Evolutionary conservation across 2,797 vertebrate species (phyloP).

Genomic region (Dicrostonyx torquatus): DNA sequence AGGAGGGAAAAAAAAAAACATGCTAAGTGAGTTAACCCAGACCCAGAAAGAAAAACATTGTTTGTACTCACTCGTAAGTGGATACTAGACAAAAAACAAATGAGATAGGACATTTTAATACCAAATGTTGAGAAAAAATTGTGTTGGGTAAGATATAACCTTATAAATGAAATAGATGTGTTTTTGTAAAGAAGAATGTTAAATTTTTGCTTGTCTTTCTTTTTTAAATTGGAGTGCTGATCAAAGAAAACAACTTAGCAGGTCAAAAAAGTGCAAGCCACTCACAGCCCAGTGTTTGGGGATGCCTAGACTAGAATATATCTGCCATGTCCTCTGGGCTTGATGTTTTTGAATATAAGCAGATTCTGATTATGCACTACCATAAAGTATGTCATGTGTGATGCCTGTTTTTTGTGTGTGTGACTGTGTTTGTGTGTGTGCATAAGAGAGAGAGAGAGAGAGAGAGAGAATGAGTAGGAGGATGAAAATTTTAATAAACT

Average conservation of each 20-base stretch:
- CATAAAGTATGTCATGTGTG: neutral
- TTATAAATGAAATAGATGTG: conserved; percentile 49
- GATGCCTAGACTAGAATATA: neutral
- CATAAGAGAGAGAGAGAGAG: no score
- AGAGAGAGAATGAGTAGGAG: neutral
- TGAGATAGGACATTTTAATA: conserved; percentile 23
- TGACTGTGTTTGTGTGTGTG: neutral
- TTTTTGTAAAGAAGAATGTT: conserved; percentile 29
- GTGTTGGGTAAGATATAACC: neutral
- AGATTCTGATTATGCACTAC: conserved; percentile 33
- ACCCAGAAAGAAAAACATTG: no score
- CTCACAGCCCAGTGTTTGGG: neutral
- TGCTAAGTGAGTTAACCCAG: no score
- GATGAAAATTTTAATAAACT: neutral
- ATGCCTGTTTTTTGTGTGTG: neutral
- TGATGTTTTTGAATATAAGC: conserved; percentile 6
- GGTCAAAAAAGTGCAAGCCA: neutral
- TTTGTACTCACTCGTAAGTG: no score
- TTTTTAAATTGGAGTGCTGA: neutral
- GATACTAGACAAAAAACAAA: neutral
- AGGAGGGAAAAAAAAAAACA: no score
- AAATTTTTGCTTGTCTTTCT: neutral
- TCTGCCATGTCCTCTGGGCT: neutral
- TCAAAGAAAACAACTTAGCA: neutral
- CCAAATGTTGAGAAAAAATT: conserved; percentile 2